Evolutionary conservation across 2,888 invertebrate species (phyloP).

Genomic region (Chydorus sphaericus): DNA sequence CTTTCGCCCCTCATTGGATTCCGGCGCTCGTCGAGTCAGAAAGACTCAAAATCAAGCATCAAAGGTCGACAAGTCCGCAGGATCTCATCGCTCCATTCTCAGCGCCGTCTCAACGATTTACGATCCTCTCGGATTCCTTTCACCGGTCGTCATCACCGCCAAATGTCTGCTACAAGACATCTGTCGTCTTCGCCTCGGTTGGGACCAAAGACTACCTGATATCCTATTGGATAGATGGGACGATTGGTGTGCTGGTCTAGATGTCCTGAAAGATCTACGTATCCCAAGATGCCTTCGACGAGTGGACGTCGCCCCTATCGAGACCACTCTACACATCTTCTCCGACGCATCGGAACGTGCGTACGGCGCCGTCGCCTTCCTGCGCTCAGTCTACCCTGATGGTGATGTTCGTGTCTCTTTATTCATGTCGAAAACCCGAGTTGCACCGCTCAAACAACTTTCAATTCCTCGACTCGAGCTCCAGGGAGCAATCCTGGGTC

Average conservation of each 20-base stretch:
- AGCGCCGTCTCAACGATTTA: slow-evolving; percentile 21
- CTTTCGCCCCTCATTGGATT: not conserved
- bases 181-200: slow-evolving; percentile 21
- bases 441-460: not conserved
- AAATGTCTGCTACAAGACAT: slow-evolving; percentile 23
- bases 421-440: slow-evolving; percentile 1
- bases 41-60: no score
- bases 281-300: not conserved
- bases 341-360: slow-evolving; percentile 1
- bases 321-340: not conserved
- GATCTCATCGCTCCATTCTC: slow-evolving; percentile 20
- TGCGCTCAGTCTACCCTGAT: not conserved
- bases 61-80: no score
- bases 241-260: not conserved
- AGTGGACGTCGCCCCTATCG: not conserved
- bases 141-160: slow-evolving; percentile 19
- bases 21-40: no score
- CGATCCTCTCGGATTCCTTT: slow-evolving; percentile 24
- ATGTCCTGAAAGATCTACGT: not conserved
- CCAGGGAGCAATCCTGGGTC: not conserved
- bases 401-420: not conserved
- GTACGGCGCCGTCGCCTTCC: slow-evolving; percentile 2
- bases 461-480: slow-evolving; percentile 6
- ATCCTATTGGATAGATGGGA: not conserved
- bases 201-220: slow-evolving; percentile 20